phyloP scores from a whole-genome alignment of 2,797 vertebrate genomes.

The Pangasius mekongensis region DNA sequence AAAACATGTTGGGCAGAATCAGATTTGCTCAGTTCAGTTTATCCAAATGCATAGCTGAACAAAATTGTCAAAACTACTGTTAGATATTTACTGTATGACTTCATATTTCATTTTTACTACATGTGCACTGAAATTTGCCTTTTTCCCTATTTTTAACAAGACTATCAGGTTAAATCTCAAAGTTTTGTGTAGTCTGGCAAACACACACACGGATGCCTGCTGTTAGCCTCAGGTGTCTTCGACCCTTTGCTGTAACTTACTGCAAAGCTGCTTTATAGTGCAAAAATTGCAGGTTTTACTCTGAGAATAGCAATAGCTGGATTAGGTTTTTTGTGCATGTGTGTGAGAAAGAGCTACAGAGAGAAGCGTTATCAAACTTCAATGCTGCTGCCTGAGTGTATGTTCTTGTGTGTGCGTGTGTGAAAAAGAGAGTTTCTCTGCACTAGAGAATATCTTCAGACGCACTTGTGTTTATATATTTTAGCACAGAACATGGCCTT shows the following conservation, averaged over 20 bases:
- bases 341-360: constrained; percentile 50
- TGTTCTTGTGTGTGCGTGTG: not conserved
- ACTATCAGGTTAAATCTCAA: constrained; percentile 23
- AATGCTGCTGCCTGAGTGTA: constrained; percentile 51
- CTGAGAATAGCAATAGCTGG: constrained; percentile 30
- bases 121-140: constrained; percentile 21
- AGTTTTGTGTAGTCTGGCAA: constrained; percentile 42
- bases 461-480: constrained; percentile 21
- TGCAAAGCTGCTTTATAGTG: constrained; percentile 65
- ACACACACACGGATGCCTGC: constrained; percentile 50
- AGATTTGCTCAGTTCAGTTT: constrained; percentile 7
- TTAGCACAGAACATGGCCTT: constrained; percentile 39
- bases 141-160: constrained; percentile 12
- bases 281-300: constrained; percentile 46
- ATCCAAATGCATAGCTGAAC: constrained; percentile 16
- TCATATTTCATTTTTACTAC: constrained; percentile 7
- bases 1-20: not conserved
- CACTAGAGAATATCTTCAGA: constrained; percentile 24
- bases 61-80: constrained; percentile 30
- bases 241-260: constrained; percentile 63
- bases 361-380: constrained; percentile 58
- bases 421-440: constrained; percentile 1
- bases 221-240: constrained; percentile 68
- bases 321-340: constrained; percentile 7
- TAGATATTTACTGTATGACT: constrained; percentile 17